Evolutionary conservation across 1,140 invertebrate species (phyloP).

Genomic region (Calephelis virginiensis): DNA sequence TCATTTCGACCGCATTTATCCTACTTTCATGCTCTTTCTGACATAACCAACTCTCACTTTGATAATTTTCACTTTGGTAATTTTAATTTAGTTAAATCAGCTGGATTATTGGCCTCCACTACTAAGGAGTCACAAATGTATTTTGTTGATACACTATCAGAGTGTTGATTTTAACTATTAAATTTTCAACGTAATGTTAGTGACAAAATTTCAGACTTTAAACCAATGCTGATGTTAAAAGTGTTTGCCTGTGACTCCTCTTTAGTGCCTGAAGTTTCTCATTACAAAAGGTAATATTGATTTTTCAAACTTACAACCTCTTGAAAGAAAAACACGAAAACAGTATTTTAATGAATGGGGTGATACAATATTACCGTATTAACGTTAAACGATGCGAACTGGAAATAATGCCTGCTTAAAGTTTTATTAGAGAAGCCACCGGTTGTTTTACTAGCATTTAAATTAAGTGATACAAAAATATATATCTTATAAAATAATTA

Average conservation of each 20-base stretch:
- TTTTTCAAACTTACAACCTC: neutral
- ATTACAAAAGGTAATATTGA: constrained; percentile 15
- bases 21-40: no score
- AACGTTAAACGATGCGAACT: neutral
- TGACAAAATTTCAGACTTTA: neutral
- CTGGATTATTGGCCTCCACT: neutral
- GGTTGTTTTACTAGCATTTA: neutral
- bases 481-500: neutral
- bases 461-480: neutral
- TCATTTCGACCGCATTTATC: no score
- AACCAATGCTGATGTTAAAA: neutral
- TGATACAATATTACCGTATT: neutral
- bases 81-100: constrained; percentile 6
- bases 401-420: neutral
- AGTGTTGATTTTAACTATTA: constrained; percentile 20
- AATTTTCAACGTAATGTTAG: constrained; percentile 18
- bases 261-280: constrained; percentile 19
- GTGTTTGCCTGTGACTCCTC: constrained; percentile 4
- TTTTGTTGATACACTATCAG: constrained; percentile 18
- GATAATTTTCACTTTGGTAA: no score
- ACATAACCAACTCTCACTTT: no score
- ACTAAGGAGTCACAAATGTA: constrained; percentile 1
- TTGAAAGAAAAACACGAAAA: neutral
- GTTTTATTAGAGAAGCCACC: neutral
- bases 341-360: neutral